A percentile compares a stretch with the other conserved stretches of the same genome.
These are phyloP conservation scores for Xestia ashworthii DNA, from an alignment of 2,888 invertebrate genomes.

Conservation along the genomic window DNA sequence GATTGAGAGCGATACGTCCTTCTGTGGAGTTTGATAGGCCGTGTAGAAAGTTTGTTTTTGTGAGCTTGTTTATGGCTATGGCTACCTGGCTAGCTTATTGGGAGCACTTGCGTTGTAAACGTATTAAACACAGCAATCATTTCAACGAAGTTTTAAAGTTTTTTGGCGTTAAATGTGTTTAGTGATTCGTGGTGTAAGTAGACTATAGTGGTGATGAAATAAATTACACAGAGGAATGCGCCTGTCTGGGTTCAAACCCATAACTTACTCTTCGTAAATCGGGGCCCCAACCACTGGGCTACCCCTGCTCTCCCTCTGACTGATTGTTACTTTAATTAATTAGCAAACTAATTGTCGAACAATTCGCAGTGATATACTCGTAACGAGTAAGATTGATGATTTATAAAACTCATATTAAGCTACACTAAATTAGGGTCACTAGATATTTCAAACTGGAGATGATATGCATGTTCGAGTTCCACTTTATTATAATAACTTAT, in stretches of 20 bases:
- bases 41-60: constrained; percentile 39
- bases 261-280: no score
- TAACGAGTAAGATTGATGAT: not conserved
- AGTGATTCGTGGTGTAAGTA: not conserved
- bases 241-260: no score
- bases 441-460: constrained; percentile 7
- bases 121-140: not conserved
- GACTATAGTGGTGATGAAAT: no score
- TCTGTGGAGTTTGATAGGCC: constrained; percentile 18
- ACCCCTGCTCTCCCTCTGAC: no score
- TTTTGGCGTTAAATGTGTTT: not conserved
- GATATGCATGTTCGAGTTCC: not conserved
- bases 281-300: no score
- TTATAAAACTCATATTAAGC: not conserved
- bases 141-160: no score
- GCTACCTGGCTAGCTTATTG: not conserved
- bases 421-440: not conserved
- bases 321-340: not conserved
- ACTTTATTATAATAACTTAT: constrained; percentile 33
- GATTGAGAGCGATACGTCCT: constrained; percentile 27
- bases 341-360: not conserved
- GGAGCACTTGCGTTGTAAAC: not conserved
- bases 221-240: no score
- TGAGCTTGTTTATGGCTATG: constrained; percentile 1
- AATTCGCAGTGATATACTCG: not conserved